Base-by-base conservation (phyloP, 2,113 vertebrate genomes). In the Perccottus glenii region DNA sequence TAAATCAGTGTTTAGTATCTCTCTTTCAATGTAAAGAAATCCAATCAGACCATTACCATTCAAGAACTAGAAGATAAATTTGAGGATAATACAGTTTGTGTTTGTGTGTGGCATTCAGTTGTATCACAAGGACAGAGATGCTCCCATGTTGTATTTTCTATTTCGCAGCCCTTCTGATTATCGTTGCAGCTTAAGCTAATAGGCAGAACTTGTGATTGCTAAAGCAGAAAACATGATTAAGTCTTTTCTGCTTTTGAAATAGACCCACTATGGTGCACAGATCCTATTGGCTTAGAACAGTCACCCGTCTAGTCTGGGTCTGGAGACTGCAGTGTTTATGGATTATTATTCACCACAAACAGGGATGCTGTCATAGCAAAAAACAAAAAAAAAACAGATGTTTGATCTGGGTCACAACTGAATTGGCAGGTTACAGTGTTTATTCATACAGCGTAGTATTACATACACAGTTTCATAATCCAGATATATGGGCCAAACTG, bases 141-240 rank as follows among this genome's bases (percentile, higher is more conserved):
- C 64, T 56, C 65, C 16, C 45, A 60, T 67, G 3, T 45, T 67
- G 3, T 45, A 27, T 27, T 27, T 27, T 27, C 19, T 36, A 38
- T 65, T 38, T 77, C 64, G 67, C 81, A 38, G 50, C 62, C 68
- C 75, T 85, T 63, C 73, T 80, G 73, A 89, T 88, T 78, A 77
- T 74, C 85, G 70, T 72, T 73, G 78, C 72, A 73, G 86, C 82
- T 88, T 89, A 86, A 65, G 64, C 81, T 88, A 88, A 87, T 91
- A 78, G 63, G 85, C 85, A 80, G 82, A 90, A 88, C 83, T 77
- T 81, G 83, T 87, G 84, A 89, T 88, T 85, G 75, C 80, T 75
- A 80, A 88, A 77, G 81, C 84, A 85, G 84, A 85, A 89, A 89
- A 90, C 80, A 76, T 55, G 88, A 89, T 90, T 83, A 88, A 71